Evolutionary conservation across 2,888 invertebrate genomes (phyloP), one percentile per base, ranked within the genome.

Genomic region (Pseudolycoriella hygida): DNA sequence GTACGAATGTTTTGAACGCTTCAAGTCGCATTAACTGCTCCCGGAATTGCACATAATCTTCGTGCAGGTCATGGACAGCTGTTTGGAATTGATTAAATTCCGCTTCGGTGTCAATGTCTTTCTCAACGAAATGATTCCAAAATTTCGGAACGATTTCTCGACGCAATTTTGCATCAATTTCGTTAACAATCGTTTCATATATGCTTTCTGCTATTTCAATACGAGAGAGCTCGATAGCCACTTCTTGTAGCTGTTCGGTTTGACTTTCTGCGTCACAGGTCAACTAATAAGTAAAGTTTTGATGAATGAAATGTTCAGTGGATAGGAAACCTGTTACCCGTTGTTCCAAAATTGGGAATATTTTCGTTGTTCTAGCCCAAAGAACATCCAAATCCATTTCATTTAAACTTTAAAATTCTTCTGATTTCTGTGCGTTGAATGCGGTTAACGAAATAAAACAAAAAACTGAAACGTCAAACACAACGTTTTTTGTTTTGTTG

Each of bases 101-200:
- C 53, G 50, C 34, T 52, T 50, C 51, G 48, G 47, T 10, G 40
- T 49, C 49, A 14, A 40, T 34, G 3, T 51, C 41, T 40, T 55
- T 46, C 40, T 53, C 37, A 5, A 43, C 20, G 30, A 64, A 61
- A 46, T 58, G 54, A 45, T 55, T 53, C 64, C 64, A 64, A 52
- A 64, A 64, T 19, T 53, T 56, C 1, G 61, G 62, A 1, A 58
- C 57, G 30, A 60, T 50, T n/a, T 55, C 49, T 32, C 54, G 51
- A 5, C 61, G 57, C n/a, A 63, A 50, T 3, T 52, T 44, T 3
- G 56, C 53, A 25, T 58, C 54, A 6, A 62, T 54, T 54, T 64
- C 60, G 14, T 56, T 48, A 3, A 56, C 55, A 30, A 64, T 47
- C 1, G 60, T 50, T 38, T 59, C 56, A 43, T 56, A 56, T 18